Evolutionary conservation across 2,888 invertebrate genomes (phyloP), one percentile per base, ranked within the genome.

Genomic region (Amphipoea oculea): DNA sequence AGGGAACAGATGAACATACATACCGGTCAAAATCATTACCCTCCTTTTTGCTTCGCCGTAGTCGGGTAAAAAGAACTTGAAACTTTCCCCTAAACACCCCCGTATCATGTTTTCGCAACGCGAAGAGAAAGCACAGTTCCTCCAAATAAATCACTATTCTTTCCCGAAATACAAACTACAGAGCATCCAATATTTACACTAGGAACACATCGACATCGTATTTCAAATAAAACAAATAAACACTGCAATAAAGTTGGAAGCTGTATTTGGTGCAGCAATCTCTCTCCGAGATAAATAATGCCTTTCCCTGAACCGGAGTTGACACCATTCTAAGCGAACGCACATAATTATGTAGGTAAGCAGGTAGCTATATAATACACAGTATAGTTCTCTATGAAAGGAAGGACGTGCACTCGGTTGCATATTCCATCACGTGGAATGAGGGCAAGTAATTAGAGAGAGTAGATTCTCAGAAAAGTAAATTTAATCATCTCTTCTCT

Each of bases 351-450:
- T 81, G 63, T 79, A 76, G 73, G 67, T 79, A 80, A 72, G 57
- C 68, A 82, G 65, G 83, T 76, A 69, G 17, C 5, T 70, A 29
- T 57, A 73, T 54, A 75, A 73, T 54, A 75, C 14, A 42, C n/a
- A 20, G 67, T 82, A 67, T 67, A 83, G 75, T 74, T 66, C 62
- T 63, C 36, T 69, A 6, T 74, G 70, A 66, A 74, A 83, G 85
- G 68, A 82, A 86, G 86, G 85, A 88, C 84, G 86, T 84, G 84
- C 85, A 82, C 82, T 76, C 76, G 73, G 81, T 85, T 91, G 91
- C 91, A 92, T 92, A 92, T 91, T 91, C 89, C 86, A 92, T 91
- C 90, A 89, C 73, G 83, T 71, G 84, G 83, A 91, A 91, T 88
- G 89, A 86, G 90, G 86, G 42, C 81, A 51, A 83, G 89, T 88